Conservation (phyloP, 2,797 vertebrate genomes). For the Spondyliosoma cantharus region DNA sequence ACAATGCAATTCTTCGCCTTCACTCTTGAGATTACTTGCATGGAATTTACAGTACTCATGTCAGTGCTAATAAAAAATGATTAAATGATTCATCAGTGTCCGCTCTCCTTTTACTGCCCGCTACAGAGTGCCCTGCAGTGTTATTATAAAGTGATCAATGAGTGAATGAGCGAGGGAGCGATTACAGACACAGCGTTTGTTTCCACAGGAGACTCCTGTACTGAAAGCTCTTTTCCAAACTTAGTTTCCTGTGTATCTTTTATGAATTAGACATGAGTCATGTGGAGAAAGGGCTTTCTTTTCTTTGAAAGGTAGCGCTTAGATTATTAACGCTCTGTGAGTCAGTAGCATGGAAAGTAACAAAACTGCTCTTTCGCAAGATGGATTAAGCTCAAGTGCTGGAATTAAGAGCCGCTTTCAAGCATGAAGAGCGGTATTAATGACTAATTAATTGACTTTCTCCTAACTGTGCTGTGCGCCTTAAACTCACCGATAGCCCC, state of each 20-base stretch:
- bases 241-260: constrained; percentile 40
- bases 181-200: constrained; percentile 41
- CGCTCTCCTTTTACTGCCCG: not conserved
- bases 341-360: constrained; percentile 50
- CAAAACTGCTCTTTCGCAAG: constrained; percentile 35
- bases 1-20: constrained; percentile 20
- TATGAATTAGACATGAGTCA: constrained; percentile 17
- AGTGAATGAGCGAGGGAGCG: constrained; percentile 7
- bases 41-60: not conserved
- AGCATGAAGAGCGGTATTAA: constrained; percentile 69
- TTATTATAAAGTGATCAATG: not conserved
- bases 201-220: constrained; percentile 5
- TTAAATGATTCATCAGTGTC: constrained; percentile 18
- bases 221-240: constrained; percentile 27
- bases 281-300: constrained; percentile 13
- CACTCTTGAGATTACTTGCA: not conserved
- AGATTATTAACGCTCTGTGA: constrained; percentile 23
- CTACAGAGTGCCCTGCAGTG: constrained; percentile 1
- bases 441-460: constrained; percentile 52
- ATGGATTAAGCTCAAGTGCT: constrained; percentile 55
- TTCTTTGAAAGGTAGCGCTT: constrained; percentile 17
- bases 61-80: constrained; percentile 16
- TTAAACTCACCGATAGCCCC: constrained; percentile 51
- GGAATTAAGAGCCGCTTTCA: constrained; percentile 33
- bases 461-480: constrained; percentile 45